Percentiles rank a stretch among this genome's conserved stretches.
phyloP scores from a whole-genome alignment of 2,797 vertebrate genomes.

The Tarsius wallacei region DNA sequence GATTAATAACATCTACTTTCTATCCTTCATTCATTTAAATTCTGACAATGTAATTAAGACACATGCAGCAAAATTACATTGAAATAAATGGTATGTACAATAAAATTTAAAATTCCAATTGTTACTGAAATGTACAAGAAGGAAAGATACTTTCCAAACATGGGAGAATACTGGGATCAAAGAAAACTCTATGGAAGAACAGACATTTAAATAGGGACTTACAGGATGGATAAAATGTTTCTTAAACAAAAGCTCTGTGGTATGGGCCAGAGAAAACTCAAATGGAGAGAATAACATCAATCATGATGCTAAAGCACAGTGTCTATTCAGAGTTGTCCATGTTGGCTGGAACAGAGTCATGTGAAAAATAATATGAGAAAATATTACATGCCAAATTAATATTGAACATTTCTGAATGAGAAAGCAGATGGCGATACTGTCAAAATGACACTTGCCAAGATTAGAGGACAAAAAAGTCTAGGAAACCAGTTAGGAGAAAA shows the following conservation, averaged over 20 bases:
- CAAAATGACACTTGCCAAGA: neutral
- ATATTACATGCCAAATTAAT: neutral
- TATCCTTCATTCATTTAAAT: constrained; percentile 15
- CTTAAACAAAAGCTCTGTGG: neutral
- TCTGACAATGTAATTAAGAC: neutral
- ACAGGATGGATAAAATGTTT: neutral
- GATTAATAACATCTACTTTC: neutral
- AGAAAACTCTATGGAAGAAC: neutral
- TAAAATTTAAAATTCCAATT: constrained; percentile 11
- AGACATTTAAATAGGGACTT: neutral
- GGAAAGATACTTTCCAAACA: neutral
- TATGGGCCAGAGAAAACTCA: neutral
- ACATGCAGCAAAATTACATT: neutral
- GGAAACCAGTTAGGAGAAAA: neutral
- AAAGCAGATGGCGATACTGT: neutral
- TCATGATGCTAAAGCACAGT: neutral
- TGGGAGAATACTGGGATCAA: neutral
- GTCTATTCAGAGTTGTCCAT: neutral
- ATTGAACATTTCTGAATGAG: constrained; percentile 28
- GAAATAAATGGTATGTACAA: neutral
- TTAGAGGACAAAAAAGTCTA: neutral
- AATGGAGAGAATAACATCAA: neutral
- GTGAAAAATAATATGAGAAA: constrained; percentile 26
- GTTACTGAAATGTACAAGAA: neutral
- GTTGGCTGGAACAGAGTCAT: neutral